Evolutionary conservation across 1,140 invertebrate genomes (phyloP), one percentile per base, ranked within the genome.

Genomic region (Rhopalosiphum maidis): DNA sequence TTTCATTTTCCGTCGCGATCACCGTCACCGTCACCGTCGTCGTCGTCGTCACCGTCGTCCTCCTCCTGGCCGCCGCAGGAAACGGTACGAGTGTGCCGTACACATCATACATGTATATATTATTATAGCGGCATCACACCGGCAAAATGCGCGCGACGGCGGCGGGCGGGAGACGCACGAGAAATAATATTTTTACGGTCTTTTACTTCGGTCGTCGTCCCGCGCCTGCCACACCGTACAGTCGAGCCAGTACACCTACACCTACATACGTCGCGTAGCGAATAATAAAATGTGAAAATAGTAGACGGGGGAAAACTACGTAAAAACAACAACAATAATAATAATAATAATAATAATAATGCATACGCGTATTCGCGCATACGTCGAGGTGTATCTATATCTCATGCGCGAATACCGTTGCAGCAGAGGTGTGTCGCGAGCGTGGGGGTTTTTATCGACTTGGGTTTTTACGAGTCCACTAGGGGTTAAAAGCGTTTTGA

Each of bases 171-270:
- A 41, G 37, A 68, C 37, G 41, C 41, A 41, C 41, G 89, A 30
- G 88, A 86, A 93, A 93, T 86, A 93, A 93, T 93, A 55, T 93
- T 93, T 93, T 93, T 93, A 86, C 77, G 77, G 82, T 93, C 25
- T 37, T 37, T 93, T 41, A 68, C 18, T 30, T 68, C 51, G 51
- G 21, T 60, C 37, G 54, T 90, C 25, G 37, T 41, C 37, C 51
- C 88, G 87, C 83, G 35, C n/a, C 8, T 23, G 35, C 22, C 37
- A 85, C 8, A 7, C 41, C 41, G 8, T 21, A 6, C 41, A 46
- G 60, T 18, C 30, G 4, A n/a, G 30, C 60, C 11, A 68, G 60
- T 46, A 35, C 85, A 48, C 15, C 4, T 46, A n/a, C 3, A 25
- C 37, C 21, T 83, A 37, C 37, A 85, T 83, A 23, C 82, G 3